Percentiles rank a stretch among this genome's conserved stretches.
These are phyloP conservation scores for Lagria hirta DNA, from an alignment of 2,888 invertebrate genomes.

Conservation along the genomic window DNA sequence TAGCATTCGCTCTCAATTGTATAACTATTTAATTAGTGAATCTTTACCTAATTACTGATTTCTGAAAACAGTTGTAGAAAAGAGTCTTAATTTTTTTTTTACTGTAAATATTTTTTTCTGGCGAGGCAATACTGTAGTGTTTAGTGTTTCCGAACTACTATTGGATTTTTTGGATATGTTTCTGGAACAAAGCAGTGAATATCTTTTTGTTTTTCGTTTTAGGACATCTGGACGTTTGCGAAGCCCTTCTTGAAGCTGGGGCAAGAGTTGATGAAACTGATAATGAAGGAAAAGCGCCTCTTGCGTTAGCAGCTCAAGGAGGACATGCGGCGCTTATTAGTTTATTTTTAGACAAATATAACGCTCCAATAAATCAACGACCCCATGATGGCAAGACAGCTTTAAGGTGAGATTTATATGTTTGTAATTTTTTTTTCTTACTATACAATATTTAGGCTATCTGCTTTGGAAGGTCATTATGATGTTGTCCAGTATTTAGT, in stretches of 20 bases:
- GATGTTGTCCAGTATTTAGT: constrained; percentile 72
- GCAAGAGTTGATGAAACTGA: constrained; percentile 87
- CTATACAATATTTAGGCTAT: constrained; percentile 58
- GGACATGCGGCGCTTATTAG: constrained; percentile 73
- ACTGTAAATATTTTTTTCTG: too few relatives aligned
- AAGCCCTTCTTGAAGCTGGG: constrained; percentile 81
- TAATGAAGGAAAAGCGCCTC: constrained; percentile 85
- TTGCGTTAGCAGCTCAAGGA: constrained; percentile 88
- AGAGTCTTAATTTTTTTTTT: too few relatives aligned
- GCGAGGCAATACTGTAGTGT: too few relatives aligned
- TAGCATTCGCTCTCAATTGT: too few relatives aligned
- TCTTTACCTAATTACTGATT: too few relatives aligned
- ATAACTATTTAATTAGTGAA: too few relatives aligned
- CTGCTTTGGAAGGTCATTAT: constrained; percentile 83
- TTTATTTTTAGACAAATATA: constrained; percentile 71
- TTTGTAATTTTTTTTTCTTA: constrained; percentile 6
- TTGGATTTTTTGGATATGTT: background rate
- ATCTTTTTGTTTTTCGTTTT: constrained; percentile 12
- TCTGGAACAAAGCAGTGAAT: background rate
- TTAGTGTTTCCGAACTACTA: too few relatives aligned
- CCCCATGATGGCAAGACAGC: constrained; percentile 92
- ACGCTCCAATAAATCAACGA: constrained; percentile 78
- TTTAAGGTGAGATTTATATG: constrained; percentile 59
- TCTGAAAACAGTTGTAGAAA: too few relatives aligned
- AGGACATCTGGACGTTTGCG: constrained; percentile 82